phyloP scores from a whole-genome alignment of 2,888 invertebrate species.

The Phortica okadai region DNA sequence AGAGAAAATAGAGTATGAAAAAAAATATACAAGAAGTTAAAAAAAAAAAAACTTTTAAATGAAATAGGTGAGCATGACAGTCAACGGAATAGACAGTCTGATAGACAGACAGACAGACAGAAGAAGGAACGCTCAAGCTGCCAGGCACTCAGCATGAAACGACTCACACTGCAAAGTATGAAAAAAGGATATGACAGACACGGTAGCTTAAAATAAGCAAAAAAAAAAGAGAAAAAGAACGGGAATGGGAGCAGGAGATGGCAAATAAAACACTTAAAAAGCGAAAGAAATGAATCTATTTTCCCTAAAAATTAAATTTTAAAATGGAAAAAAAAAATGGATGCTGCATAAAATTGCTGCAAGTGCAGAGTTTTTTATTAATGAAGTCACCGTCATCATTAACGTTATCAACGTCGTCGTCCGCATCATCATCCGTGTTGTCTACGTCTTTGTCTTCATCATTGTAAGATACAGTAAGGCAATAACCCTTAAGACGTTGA shows the following conservation, averaged over 20 bases:
- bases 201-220: background rate
- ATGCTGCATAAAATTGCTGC: background rate
- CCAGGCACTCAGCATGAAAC: background rate
- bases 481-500: background rate
- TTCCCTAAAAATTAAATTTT: constrained; percentile 19
- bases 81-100: background rate
- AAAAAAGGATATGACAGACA: background rate
- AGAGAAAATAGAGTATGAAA: background rate
- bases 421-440: no score
- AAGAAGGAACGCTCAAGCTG: background rate
- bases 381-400: constrained; percentile 18
- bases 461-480: no score
- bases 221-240: background rate
- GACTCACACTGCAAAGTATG: background rate
- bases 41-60: background rate
- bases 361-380: constrained; percentile 27
- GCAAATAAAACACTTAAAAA: background rate
- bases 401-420: background rate
- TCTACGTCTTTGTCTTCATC: no score
- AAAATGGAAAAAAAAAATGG: background rate
- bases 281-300: constrained; percentile 19
- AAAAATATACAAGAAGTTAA: background rate
- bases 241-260: background rate
- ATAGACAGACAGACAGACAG: background rate
- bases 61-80: background rate